phyloP scores from a whole-genome alignment of 2,797 vertebrate species.

The Hydrolagus colliei region DNA sequence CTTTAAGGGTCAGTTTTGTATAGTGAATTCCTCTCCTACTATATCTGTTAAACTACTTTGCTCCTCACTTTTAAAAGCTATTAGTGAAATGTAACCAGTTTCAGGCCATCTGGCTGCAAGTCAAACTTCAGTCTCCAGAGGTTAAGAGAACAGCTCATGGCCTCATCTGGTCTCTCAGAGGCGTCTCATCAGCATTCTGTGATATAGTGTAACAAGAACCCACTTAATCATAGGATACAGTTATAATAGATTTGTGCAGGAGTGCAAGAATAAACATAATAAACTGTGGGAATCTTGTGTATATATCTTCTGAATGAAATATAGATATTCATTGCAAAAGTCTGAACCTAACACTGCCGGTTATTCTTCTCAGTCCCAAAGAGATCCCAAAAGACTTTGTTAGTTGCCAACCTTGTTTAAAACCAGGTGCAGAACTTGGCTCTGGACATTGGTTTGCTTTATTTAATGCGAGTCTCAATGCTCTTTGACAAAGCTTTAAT shows the following conservation, averaged over 20 bases:
- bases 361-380: background rate
- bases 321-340: background rate
- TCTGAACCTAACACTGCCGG: background rate
- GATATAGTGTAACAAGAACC: background rate
- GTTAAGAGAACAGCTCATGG: background rate
- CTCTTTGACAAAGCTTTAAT: conserved; percentile 11
- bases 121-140: conserved; percentile 8
- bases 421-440: conserved; percentile 22
- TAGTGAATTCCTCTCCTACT: background rate
- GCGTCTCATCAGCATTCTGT: conserved; percentile 17
- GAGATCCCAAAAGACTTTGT: background rate
- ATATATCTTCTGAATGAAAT: conserved; percentile 5
- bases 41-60: conserved; percentile 24
- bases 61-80: conserved; percentile 13
- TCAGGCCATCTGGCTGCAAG: conserved; percentile 15
- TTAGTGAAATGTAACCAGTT: conserved; percentile 1
- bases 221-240: background rate
- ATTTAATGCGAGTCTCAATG: background rate
- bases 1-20: background rate
- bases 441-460: background rate
- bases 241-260: background rate
- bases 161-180: background rate
- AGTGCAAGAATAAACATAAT: background rate
- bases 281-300: background rate
- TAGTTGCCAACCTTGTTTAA: background rate